These are phyloP conservation scores for Diplogasteroides magnus DNA, from an alignment of 1,140 invertebrate genomes.

Conservation along the genomic window DNA sequence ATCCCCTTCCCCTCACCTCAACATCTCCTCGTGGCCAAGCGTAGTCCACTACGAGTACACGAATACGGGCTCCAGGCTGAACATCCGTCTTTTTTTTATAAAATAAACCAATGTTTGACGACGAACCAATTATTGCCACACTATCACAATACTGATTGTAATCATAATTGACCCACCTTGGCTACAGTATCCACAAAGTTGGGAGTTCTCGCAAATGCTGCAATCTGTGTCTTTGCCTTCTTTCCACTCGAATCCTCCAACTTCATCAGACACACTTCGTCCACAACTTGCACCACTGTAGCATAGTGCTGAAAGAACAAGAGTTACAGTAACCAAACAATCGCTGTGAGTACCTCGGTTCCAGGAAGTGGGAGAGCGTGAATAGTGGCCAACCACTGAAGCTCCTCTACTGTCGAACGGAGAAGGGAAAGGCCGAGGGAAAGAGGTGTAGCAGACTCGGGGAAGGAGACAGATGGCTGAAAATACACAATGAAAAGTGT, in stretches of 20 bases:
- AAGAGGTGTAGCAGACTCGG: background rate
- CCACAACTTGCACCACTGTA: background rate
- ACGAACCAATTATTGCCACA: background rate
- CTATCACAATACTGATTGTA: background rate
- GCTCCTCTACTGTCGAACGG: background rate
- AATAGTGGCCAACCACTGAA: background rate
- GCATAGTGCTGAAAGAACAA: background rate
- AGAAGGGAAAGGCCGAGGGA: background rate
- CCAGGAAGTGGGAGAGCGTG: background rate
- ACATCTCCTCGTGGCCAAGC: background rate
- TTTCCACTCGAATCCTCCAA: background rate
- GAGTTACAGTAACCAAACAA: background rate
- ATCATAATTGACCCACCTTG: background rate
- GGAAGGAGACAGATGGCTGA: too few species aligned
- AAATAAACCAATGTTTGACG: too few species aligned
- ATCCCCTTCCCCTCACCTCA: too few species aligned
- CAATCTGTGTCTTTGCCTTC: background rate
- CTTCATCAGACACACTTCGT: background rate
- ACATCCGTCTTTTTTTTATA: too few species aligned
- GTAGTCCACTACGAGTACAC: background rate
- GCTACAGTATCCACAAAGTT: too few species aligned
- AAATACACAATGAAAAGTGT: too few species aligned
- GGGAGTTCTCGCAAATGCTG: background rate
- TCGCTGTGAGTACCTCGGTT: background rate
- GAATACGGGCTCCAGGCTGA: background rate